A percentile compares a stretch with the other conserved stretches of the same genome.
Evolutionary conservation across 2,888 invertebrate species (phyloP).

Genomic region (Phymatocera aterrima): DNA sequence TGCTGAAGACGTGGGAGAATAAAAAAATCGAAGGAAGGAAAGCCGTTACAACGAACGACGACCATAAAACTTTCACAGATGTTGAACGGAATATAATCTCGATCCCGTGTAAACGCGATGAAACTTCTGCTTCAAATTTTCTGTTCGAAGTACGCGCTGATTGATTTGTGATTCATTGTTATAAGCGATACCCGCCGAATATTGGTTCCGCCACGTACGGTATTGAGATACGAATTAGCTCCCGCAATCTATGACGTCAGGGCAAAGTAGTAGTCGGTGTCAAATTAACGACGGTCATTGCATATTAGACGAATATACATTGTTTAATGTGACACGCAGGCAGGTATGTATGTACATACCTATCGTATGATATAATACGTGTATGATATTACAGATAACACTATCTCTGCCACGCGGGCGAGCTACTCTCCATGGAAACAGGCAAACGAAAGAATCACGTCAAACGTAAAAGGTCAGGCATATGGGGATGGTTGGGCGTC

Average conservation of each 20-base stretch:
- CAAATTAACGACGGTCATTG: constrained; percentile 16
- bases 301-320: neutral
- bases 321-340: neutral
- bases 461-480: neutral
- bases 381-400: neutral
- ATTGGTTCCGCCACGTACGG: neutral
- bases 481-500: constrained; percentile 3
- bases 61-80: neutral
- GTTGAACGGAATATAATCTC: neutral
- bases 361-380: neutral
- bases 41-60: neutral
- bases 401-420: too few species aligned
- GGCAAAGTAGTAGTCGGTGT: neutral
- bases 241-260: constrained; percentile 35
- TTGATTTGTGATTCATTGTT: constrained; percentile 11
- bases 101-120: neutral
- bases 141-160: neutral
- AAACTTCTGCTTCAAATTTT: neutral
- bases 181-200: constrained; percentile 11
- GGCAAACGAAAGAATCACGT: constrained; percentile 4
- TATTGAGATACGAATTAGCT: constrained; percentile 30
- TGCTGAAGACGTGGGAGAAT: neutral
- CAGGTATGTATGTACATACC: neutral
- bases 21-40: neutral
- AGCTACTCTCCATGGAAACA: constrained; percentile 32